Evolutionary conservation across 2,888 invertebrate genomes (phyloP), one percentile per base, ranked within the genome.

Genomic region (Aproaerema taeniolella): DNA sequence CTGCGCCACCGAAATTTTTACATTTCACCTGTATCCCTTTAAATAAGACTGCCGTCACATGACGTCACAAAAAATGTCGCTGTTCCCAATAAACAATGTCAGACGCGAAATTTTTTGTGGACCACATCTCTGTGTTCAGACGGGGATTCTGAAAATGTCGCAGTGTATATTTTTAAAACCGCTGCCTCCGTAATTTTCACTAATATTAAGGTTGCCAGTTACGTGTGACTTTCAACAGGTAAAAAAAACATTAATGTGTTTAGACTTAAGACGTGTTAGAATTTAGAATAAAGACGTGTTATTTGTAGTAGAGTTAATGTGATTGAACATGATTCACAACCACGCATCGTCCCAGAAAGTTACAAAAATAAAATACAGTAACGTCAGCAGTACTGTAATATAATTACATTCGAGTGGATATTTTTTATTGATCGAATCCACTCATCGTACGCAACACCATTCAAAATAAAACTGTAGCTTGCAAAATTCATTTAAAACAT

Each of bases 381-480:
- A 52, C 59, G 52, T 63, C 55, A 61, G 57, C 53, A 52, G 55
- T 65, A 55, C 53, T 55, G 59, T n/a, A 54, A 62, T 57, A 63
- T 62, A 63, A 61, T 69, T 68, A 52, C 61, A 55, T 65, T 56
- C 53, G 52, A 66, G 61, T 55, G 50, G 56, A 58, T 61, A 61
- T 61, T 69, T 65, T 68, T 70, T 67, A 67, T 63, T 64, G 58
- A 62, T 63, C 54, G 59, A 67, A 66, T 64, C 55, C 61, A 66
- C 63, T 67, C 58, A 52, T 53, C 54, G 47, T 49, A 41, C 53
- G 53, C 55, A 55, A 61, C 61, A 58, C n/a, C 36, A 36, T 36
- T 53, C 48, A 47, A 65, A 67, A 68, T 60, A 56, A 36, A 58
- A 62, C 61, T 55, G 58, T 56, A 55, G 53, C 55, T 50, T 50